Percentiles rank a stretch among this genome's conserved stretches.
Conservation (phyloP, 2,113 vertebrate genomes). For the Rhabdornis inornatus region DNA sequence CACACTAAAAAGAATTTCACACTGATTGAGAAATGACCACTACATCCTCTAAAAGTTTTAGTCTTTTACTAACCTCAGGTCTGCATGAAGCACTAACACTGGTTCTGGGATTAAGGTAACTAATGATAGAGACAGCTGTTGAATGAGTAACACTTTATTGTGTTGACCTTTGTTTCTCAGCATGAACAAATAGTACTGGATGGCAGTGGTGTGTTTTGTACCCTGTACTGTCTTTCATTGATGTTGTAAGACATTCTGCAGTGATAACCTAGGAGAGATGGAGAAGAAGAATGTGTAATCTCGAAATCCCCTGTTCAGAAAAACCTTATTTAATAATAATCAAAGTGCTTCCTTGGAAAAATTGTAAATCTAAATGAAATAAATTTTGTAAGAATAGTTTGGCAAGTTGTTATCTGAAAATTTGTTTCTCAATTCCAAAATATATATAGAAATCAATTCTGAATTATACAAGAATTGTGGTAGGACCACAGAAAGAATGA, state of each 20-base stretch:
- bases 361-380: neutral
- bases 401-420: conserved; percentile 1
- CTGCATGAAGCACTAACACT: conserved; percentile 84
- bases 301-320: conserved; percentile 46
- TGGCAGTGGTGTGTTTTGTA: conserved; percentile 74
- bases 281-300: conserved; percentile 52
- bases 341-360: conserved; percentile 25
- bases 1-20: conserved; percentile 79
- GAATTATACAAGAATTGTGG: neutral
- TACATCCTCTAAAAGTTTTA: conserved; percentile 72
- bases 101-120: conserved; percentile 77
- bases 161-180: conserved; percentile 78
- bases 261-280: conserved; percentile 48
- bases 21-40: conserved; percentile 72
- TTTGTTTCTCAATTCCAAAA: neutral
- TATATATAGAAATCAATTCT: neutral
- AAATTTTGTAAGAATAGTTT: neutral
- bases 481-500: neutral
- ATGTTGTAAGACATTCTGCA: conserved; percentile 62
- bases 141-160: conserved; percentile 72
- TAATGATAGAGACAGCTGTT: conserved; percentile 69
- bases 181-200: conserved; percentile 77
- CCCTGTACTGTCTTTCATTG: conserved; percentile 70
- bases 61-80: conserved; percentile 75
- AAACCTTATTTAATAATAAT: neutral